Evolutionary conservation across 2,888 invertebrate genomes (phyloP), one percentile per base, ranked within the genome.

Genomic region (Chamaedrilus cognettii): DNA sequence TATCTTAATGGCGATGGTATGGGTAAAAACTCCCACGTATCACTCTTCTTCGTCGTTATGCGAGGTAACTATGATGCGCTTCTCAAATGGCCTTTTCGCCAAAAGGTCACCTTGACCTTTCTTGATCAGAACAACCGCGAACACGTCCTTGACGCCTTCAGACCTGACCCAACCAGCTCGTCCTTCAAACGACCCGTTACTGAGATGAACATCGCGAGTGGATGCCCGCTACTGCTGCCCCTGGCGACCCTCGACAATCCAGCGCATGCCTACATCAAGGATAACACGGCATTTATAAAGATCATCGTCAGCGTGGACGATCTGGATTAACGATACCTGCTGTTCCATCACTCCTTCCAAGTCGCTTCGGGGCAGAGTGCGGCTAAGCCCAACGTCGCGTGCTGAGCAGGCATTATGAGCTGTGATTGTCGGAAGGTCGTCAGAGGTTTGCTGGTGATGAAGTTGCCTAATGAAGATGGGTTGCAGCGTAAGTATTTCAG

Each of bases 171-270:
- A 0, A 74, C 74, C 55, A 81, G 81, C 60, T 75, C 78, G 2
- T 80, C 80, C 0, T 83, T 82, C 74, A 75, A 77, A 62, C 70
- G 79, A 31, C 83, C 83, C 3, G 75, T 73, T 15, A 72, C 78
- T 2, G 80, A 81, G 64, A 82, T 82, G 81, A 83, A 82, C 75
- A 81, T 82, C 19, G 83, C 82, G 2, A 79, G 78, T 67, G 83
- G 83, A 1, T 81, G 82, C 65, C 83, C 83, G 0, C 68, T 80
- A 64, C 83, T 83, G 68, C 71, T 79, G 50, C 73, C 75, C 0
- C 70, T 77, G 15, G 42, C 23, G 15, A 57, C 28, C 30, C 35
- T 72, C 3, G 70, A 72, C 31, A 31, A 35, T 15, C 26, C 65
- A 2, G 60, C 72, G 19, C 73, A 77, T 42, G 76, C 73, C 5